Evolutionary conservation across 2,797 vertebrate genomes (phyloP).

Genomic region (Catharus ustulatus): DNA sequence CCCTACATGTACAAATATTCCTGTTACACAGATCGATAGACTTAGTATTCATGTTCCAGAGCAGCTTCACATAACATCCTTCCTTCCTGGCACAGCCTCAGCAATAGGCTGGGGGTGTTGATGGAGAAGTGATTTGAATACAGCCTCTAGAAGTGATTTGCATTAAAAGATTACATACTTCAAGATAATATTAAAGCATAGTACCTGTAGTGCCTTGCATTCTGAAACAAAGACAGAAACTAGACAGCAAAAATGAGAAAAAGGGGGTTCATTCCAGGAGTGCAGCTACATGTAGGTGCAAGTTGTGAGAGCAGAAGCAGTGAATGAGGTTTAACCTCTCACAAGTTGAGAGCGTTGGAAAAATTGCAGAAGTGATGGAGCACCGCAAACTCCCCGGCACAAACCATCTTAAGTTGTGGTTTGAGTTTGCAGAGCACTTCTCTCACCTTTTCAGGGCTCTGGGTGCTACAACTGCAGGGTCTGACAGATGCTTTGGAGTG

Average conservation of each 20-base stretch:
- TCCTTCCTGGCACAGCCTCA: not conserved
- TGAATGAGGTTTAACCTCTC: not conserved
- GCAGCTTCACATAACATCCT: not conserved
- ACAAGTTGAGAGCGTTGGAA: not conserved
- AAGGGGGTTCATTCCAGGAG: not conserved
- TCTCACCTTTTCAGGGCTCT: not conserved
- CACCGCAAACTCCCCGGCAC: fast-evolving
- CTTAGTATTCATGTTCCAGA: not conserved
- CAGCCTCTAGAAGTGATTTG: not conserved
- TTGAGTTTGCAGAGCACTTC: not conserved
- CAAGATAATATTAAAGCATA: not conserved
- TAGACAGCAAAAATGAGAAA: not conserved
- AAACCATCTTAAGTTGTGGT: not conserved
- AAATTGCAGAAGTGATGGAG: not conserved
- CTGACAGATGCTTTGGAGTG: not conserved
- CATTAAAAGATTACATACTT: not conserved
- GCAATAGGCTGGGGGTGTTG: not conserved
- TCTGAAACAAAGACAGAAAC: not conserved
- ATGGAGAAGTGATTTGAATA: not conserved
- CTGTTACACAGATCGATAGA: not conserved
- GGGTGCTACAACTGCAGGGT: not conserved
- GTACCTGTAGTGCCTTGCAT: not conserved
- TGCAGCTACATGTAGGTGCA: not conserved
- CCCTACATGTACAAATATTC: not conserved
- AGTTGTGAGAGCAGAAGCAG: not conserved